Evolutionary conservation across 2,888 invertebrate species (phyloP), one percentile per base, ranked within the genome.

Genomic region (Podabrus alpinus): DNA sequence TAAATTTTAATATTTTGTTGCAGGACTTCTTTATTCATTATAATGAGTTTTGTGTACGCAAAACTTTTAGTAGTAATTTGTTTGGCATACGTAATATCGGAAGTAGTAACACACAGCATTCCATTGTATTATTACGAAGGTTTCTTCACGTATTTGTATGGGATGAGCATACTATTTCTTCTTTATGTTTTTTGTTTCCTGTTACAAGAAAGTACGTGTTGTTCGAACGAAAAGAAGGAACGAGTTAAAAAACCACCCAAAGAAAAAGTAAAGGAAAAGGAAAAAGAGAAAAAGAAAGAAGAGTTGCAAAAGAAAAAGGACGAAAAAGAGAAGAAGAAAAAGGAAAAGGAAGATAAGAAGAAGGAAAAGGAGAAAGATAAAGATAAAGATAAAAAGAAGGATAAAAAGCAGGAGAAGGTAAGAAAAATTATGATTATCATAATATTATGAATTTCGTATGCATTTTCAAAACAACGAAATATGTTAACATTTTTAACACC

Each of bases 11-110:
- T 59, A 68, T 80, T 78, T 72, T 29, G 73, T 91, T 91, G 79
- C 93, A 97, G 97, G 91, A 97, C 97, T 82, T 96, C 96, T 83
- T 91, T 96, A 83, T 97, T 97, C 90, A 97, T 97, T 89, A 95
- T 97, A 88, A 94, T 97, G 90, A 97, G 97, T 89, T 95, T 97
- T 89, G 95, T 97, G 86, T 98, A 98, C 89, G 97, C 97, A 85
- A 96, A 97, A 89, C 93, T 97, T 79, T 90, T 97, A 87, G 94
- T 97, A 82, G 96, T 97, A 82, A 93, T 97, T 76, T 98, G 97
- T 89, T 91, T 97, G 86, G 96, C 97, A 79, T 96, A 97, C 88
- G 96, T 97, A 84, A 94, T 97, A 88, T 96, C 97, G 85, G 97
- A 98, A 89, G 96, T 97, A 85, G 95, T 96, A 86, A 97, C 97